Conservation (phyloP, 1,140 invertebrate species). For the Adelges cooleyi region DNA sequence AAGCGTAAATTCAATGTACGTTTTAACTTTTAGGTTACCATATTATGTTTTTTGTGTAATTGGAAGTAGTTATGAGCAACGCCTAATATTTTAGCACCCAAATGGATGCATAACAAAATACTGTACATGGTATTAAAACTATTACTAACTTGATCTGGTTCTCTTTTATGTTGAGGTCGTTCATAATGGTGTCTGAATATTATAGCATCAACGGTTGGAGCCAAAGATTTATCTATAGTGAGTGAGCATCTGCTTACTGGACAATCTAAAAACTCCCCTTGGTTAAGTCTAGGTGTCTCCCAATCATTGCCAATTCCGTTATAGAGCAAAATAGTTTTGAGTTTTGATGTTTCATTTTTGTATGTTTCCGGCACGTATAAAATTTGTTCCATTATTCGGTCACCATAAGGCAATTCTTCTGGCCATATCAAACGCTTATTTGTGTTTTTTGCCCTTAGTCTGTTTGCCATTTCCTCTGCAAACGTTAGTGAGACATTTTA, state of each 20-base stretch:
- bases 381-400: constrained; percentile 59
- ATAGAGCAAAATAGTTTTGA: constrained; percentile 70
- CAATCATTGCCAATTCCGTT: constrained; percentile 45
- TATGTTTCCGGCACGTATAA: constrained; percentile 53
- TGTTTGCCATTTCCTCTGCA: no score
- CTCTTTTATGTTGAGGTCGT: constrained; percentile 52
- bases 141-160: constrained; percentile 51
- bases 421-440: constrained; percentile 44
- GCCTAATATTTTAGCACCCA: no score
- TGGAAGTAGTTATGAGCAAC: no score
- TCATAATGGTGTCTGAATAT: constrained; percentile 76
- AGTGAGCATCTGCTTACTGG: constrained; percentile 66
- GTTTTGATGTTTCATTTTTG: constrained; percentile 1
- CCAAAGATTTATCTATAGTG: constrained; percentile 56
- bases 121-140: not conserved
- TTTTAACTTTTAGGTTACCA: no score
- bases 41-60: no score
- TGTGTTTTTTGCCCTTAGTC: no score
- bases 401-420: constrained; percentile 44
- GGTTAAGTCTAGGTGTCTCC: constrained; percentile 44
- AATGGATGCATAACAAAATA: no score
- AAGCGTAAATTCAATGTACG: no score
- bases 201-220: constrained; percentile 66
- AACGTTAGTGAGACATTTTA: no score
- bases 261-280: constrained; percentile 54